Evolutionary conservation across 37 sponge, comb jelly and placozoan species (phyloP), one percentile per base, ranked within the genome.

Genomic region (Spongilla lacustris): DNA sequence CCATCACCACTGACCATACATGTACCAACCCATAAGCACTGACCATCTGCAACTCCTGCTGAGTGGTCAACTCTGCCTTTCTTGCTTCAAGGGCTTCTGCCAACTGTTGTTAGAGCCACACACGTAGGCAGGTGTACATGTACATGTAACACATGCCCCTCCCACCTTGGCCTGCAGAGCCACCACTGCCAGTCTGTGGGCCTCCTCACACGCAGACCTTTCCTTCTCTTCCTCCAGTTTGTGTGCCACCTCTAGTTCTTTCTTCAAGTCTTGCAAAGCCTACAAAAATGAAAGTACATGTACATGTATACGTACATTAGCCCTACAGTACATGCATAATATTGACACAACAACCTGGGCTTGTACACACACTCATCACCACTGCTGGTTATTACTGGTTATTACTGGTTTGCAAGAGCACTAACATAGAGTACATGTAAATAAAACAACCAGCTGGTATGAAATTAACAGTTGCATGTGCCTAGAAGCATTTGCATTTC

Each of bases 41-140:
- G 19, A 84, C 85, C 85, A 89, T 35, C 66, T 75, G 46, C 21
- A 69, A 19, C 34, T 84, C 21, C 19, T 89, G 89, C 69, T 89
- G 66, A 2, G 9, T 19, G 30, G 29, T 30, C 23, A 83, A n/a
- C 23, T 83, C 89, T 35, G 35, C 9, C 14, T 75, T 68, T 74
- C 83, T 78, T 14, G 31, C 37, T 31, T 89, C 84, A 21, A 89
- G 78, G 31, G 48, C 66, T 13, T 36, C 78, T 30, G 50, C 84
- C 32, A 89, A 29, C 89, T 89, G 67, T 24, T 36, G 4, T 26
- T 5, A 79, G 35, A 75, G 19, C 23, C 41, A 35, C 29, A 24
- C n/a, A 81, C 14, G n/a, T n/a, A n/a, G 14, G 46, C 11, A 17
- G 4, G 22, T 28, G 66, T 69, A 66, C 22, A 67, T 17, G 11